A percentile compares a stretch with the other conserved stretches of the same genome.
Conservation (phyloP, 2,113 vertebrate genomes). For the Odocoileus virginianus region DNA sequence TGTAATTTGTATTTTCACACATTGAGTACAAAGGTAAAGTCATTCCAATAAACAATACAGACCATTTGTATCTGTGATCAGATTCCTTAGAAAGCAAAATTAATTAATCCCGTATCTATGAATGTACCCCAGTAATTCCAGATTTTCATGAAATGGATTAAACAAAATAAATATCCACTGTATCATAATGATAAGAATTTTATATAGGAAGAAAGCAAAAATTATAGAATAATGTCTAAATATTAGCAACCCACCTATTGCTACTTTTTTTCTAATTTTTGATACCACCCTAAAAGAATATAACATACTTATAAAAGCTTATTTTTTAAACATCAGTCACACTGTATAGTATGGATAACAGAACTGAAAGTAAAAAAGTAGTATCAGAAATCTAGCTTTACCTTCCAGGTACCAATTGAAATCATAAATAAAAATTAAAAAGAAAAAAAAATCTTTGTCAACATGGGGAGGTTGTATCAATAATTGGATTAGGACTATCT, state of each 20-base stretch:
- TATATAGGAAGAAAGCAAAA: background rate
- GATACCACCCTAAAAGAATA: background rate
- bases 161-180: background rate
- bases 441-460: conserved; percentile 12
- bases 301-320: background rate
- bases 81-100: background rate
- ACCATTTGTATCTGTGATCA: background rate
- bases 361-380: conserved; percentile 36
- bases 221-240: background rate
- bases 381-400: conserved; percentile 31
- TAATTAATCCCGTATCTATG: background rate
- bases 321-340: background rate
- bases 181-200: background rate
- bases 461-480: background rate
- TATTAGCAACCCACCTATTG: background rate
- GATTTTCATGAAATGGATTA: background rate
- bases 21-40: background rate
- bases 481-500: background rate
- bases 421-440: conserved; percentile 2
- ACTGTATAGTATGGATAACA: conserved; percentile 21
- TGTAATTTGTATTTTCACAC: background rate
- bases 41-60: background rate
- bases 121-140: background rate
- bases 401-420: conserved; percentile 39
- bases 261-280: background rate